These are phyloP conservation scores for Caenorhabditis angaria DNA, from an alignment of 2,888 invertebrate species.

Conservation along the genomic window DNA sequence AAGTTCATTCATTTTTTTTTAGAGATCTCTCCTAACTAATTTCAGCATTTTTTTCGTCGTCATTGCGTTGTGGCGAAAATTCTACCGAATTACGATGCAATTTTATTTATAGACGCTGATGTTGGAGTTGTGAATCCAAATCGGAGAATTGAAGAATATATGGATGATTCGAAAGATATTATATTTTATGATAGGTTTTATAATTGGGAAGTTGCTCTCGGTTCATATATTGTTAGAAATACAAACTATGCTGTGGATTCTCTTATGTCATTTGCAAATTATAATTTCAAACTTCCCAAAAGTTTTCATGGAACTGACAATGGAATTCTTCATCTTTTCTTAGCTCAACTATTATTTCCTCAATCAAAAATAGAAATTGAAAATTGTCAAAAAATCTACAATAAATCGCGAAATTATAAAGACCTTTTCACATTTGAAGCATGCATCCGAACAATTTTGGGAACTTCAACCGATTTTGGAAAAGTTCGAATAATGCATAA, in stretches of 20 bases:
- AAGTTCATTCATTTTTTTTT: neutral
- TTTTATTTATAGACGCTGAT: constrained; percentile 45
- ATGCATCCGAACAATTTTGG: constrained; percentile 56
- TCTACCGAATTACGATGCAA: constrained; percentile 28
- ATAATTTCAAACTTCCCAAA: constrained; percentile 41
- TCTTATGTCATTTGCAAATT: constrained; percentile 41
- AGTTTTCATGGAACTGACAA: constrained; percentile 53
- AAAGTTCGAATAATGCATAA: constrained; percentile 42
- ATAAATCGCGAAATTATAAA: constrained; percentile 36
- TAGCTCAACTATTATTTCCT: constrained; percentile 39
- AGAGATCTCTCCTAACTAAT: neutral
- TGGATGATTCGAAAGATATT: constrained; percentile 25
- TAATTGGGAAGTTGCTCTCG: constrained; percentile 39
- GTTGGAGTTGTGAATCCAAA: constrained; percentile 50
- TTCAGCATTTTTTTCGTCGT: constrained; percentile 47
- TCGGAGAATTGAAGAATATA: constrained; percentile 37
- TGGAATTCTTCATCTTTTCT: constrained; percentile 38
- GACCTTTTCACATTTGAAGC: constrained; percentile 61
- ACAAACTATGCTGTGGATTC: constrained; percentile 21
- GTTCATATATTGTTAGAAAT: constrained; percentile 37
- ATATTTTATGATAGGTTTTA: constrained; percentile 40
- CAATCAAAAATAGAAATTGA: constrained; percentile 18
- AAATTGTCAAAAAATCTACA: constrained; percentile 42
- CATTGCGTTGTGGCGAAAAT: constrained; percentile 40
- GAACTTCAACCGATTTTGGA: constrained; percentile 40